These are phyloP conservation scores for Trichomycterus rosablanca DNA, from an alignment of 2,113 vertebrate species.

Conservation along the genomic window DNA sequence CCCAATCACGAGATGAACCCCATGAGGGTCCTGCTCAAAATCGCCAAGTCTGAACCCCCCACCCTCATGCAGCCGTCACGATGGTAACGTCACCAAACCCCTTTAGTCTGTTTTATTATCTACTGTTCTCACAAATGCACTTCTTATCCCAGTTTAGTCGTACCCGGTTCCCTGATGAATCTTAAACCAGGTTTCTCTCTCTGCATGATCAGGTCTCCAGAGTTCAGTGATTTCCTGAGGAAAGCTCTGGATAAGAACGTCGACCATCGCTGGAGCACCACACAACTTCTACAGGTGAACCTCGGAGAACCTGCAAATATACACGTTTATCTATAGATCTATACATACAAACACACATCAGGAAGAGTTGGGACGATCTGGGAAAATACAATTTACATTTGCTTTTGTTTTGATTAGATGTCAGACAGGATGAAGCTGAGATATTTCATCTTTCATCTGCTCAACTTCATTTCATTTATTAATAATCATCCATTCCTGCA, in stretches of 20 bases:
- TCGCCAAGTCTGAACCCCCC: conserved; percentile 93
- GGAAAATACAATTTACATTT: too few species aligned
- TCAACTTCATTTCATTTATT: too few species aligned
- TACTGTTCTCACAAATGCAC: too few species aligned
- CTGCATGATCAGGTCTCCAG: conserved; percentile 87
- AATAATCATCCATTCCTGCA: too few species aligned
- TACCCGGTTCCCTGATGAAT: too few species aligned
- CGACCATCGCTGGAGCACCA: conserved; percentile 82
- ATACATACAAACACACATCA: neutral
- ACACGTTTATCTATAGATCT: neutral
- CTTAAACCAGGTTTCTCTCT: too few species aligned
- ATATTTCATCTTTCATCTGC: too few species aligned
- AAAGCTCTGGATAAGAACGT: conserved; percentile 95
- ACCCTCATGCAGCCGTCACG: conserved; percentile 88
- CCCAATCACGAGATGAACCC: conserved; percentile 98
- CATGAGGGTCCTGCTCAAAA: conserved; percentile 96
- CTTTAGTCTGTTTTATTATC: too few species aligned
- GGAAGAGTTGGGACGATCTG: neutral
- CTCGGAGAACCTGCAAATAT: too few species aligned
- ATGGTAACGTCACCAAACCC: conserved; percentile 71
- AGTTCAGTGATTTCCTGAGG: conserved; percentile 92
- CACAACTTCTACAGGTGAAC: conserved; percentile 85
- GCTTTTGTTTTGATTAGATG: too few species aligned
- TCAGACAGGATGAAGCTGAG: too few species aligned
- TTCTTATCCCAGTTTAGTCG: too few species aligned